These are phyloP conservation scores for Drosophila recens DNA, from an alignment of 2,888 invertebrate species.

Conservation along the genomic window DNA sequence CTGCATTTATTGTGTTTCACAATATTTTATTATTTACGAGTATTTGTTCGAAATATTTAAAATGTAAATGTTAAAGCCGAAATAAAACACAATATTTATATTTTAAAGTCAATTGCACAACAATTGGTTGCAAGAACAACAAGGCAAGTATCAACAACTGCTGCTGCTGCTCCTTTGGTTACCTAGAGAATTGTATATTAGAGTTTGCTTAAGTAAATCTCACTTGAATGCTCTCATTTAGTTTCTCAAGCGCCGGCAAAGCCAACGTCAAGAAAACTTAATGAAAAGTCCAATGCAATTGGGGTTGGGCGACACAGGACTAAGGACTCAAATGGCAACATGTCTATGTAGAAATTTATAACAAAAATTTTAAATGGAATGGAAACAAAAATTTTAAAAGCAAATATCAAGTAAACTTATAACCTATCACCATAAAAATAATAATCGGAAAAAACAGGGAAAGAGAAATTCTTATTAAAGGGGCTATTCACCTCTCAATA, in stretches of 20 bases:
- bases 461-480: background rate
- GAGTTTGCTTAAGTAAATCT: slow-evolving; percentile 71
- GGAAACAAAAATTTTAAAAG: background rate
- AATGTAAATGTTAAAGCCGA: slow-evolving; percentile 1
- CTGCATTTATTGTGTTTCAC: slow-evolving; percentile 21
- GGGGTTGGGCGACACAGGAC: too few relatives aligned
- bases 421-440: background rate
- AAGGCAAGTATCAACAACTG: slow-evolving; percentile 22
- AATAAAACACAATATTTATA: slow-evolving; percentile 20
- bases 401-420: background rate
- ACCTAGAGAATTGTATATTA: slow-evolving; percentile 55
- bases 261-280: background rate
- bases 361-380: background rate
- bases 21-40: slow-evolving; percentile 20
- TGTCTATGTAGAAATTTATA: background rate
- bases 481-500: background rate
- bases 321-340: background rate
- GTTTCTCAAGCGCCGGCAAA: slow-evolving; percentile 51
- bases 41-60: slow-evolving; percentile 22
- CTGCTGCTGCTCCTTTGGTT: slow-evolving; percentile 13
- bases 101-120: slow-evolving; percentile 28
- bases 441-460: background rate
- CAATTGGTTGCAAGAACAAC: slow-evolving; percentile 32
- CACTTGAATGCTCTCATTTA: slow-evolving; percentile 70
- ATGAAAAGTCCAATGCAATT: background rate